Conservation (phyloP, 2,797 vertebrate genomes). For the Enoplosus armatus region DNA sequence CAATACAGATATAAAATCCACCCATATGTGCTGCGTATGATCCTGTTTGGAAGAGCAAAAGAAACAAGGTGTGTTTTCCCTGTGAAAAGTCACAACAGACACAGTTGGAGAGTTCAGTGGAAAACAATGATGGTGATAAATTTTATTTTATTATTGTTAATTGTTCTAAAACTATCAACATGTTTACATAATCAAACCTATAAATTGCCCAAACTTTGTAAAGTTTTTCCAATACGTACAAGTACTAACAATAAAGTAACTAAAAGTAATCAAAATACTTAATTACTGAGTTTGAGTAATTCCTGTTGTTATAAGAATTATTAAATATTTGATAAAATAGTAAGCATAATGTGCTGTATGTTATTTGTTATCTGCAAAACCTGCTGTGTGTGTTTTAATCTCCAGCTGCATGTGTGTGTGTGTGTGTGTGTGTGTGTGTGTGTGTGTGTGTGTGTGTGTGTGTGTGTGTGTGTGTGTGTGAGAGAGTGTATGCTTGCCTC, state of each 20-base stretch:
- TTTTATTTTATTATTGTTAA: not conserved
- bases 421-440: constrained; percentile 17
- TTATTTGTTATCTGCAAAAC: constrained; percentile 21
- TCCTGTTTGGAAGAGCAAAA: constrained; percentile 48
- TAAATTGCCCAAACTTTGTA: not conserved
- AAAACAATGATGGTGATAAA: not conserved
- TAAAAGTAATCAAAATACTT: not conserved
- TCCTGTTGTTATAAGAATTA: constrained; percentile 3
- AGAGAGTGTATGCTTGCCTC: too few relatives aligned
- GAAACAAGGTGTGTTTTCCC: constrained; percentile 14
- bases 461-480: too few relatives aligned
- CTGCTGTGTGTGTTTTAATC: constrained; percentile 28
- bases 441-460: constrained; percentile 8
- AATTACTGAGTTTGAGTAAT: not conserved
- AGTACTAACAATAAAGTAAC: constrained; percentile 2
- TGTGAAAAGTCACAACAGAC: not conserved
- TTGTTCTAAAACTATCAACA: not conserved
- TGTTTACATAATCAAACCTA: not conserved
- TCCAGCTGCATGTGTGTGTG: not conserved
- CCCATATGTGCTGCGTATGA: constrained; percentile 28
- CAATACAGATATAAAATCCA: constrained; percentile 61
- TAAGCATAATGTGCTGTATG: not conserved
- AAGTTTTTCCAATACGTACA: not conserved
- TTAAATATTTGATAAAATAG: constrained; percentile 16
- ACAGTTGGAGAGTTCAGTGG: not conserved